Percentiles rank a stretch among this genome's conserved stretches.
These are phyloP conservation scores for Brenthis daphne DNA, from an alignment of 2,888 invertebrate species.

Conservation along the genomic window DNA sequence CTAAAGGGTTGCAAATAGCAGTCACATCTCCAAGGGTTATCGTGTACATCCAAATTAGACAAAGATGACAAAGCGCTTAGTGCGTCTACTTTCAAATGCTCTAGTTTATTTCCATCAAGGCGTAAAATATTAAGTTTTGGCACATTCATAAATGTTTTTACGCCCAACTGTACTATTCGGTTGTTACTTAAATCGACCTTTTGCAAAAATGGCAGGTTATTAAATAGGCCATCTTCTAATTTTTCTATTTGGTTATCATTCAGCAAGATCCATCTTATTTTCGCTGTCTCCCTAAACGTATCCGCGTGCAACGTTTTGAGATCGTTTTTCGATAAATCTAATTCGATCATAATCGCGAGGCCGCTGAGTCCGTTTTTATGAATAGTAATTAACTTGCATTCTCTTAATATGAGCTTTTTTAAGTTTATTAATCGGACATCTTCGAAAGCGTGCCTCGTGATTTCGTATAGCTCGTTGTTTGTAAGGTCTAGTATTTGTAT, in stretches of 20 bases:
- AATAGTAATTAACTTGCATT: constrained; percentile 88
- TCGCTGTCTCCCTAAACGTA: constrained; percentile 87
- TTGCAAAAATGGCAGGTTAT: constrained; percentile 87
- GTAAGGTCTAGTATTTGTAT: constrained; percentile 88
- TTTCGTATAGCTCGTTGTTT: constrained; percentile 85
- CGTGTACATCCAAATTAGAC: constrained; percentile 87
- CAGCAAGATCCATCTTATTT: constrained; percentile 87
- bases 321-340: constrained; percentile 90
- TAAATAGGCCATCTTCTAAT: constrained; percentile 89
- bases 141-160: constrained; percentile 87
- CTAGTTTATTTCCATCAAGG: constrained; percentile 88
- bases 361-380: constrained; percentile 89
- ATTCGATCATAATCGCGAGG: constrained; percentile 89
- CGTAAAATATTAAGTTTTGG: constrained; percentile 86
- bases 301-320: constrained; percentile 85
- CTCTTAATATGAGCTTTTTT: constrained; percentile 89
- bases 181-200: constrained; percentile 90
- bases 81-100: constrained; percentile 84
- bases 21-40: constrained; percentile 95
- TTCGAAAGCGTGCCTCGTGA: constrained; percentile 86
- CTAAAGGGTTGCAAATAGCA: constrained; percentile 91
- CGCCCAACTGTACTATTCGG: constrained; percentile 85
- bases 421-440: constrained; percentile 88
- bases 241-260: constrained; percentile 89
- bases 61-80: constrained; percentile 85